Percentiles rank a stretch among this genome's conserved stretches.
phyloP scores from a whole-genome alignment of 2,888 invertebrate species.

The Ochropleura leucogaster region DNA sequence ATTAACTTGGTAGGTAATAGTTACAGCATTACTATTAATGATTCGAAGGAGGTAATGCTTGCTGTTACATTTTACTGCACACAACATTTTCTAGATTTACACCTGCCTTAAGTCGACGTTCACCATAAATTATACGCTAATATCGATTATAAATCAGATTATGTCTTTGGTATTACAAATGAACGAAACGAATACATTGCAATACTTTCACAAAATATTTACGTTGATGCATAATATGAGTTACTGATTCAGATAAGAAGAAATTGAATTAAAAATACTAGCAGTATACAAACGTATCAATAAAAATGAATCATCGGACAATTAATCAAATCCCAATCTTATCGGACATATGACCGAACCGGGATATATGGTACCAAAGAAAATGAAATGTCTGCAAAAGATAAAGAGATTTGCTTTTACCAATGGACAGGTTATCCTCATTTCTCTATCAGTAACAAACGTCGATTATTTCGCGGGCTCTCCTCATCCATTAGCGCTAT shows the following conservation, averaged over 20 bases:
- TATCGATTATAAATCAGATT: constrained; percentile 24
- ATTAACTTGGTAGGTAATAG: background rate
- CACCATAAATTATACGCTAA: constrained; percentile 19
- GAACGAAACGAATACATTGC: constrained; percentile 8
- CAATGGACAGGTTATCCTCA: constrained; percentile 50
- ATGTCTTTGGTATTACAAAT: constrained; percentile 11
- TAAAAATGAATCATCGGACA: constrained; percentile 24
- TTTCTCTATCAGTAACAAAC: constrained; percentile 53
- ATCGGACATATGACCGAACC: constrained; percentile 10
- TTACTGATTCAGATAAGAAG: constrained; percentile 17
- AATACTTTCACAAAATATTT: constrained; percentile 22
- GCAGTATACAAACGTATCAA: background rate
- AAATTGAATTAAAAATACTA: constrained; percentile 13
- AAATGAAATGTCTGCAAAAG: constrained; percentile 51
- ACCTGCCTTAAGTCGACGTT: background rate
- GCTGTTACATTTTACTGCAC: constrained; percentile 34
- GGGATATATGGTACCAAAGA: constrained; percentile 15
- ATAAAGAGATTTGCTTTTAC: constrained; percentile 56
- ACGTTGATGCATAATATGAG: constrained; percentile 16
- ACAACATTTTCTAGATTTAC: constrained; percentile 20
- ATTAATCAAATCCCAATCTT: constrained; percentile 40
- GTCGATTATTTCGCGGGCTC: constrained; percentile 67
- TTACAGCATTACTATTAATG: constrained; percentile 12
- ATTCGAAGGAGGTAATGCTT: constrained; percentile 21
- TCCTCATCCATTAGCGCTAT: constrained; percentile 69